Conservation (phyloP, 2,113 vertebrate genomes). For the Ochotona curzoniae region DNA sequence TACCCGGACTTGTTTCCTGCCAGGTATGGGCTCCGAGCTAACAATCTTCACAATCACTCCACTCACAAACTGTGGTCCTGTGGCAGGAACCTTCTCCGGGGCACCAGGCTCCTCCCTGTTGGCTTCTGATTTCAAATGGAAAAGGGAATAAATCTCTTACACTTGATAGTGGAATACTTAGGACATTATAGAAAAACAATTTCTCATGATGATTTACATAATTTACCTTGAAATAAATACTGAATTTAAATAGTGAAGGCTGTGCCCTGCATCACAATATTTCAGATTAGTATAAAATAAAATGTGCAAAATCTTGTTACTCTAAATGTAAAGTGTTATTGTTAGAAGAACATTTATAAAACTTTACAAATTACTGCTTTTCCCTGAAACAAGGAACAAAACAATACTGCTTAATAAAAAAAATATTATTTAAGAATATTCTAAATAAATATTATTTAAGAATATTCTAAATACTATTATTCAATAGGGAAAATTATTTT, state of each 20-base stretch:
- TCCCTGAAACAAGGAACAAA: background rate
- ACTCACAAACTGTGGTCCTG: slow-evolving; percentile 92
- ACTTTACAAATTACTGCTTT: background rate
- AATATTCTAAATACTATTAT: background rate
- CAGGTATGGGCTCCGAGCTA: slow-evolving; percentile 91
- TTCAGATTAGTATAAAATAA: slow-evolving; percentile 9
- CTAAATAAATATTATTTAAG: background rate
- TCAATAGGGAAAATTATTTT: slow-evolving; percentile 6
- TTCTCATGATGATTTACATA: background rate
- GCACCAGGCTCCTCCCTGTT: slow-evolving; percentile 56
- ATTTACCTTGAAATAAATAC: background rate
- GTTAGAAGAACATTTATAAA: background rate
- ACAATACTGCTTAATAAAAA: background rate
- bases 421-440: background rate
- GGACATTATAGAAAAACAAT: background rate
- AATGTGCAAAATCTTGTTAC: background rate
- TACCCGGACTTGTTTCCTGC: slow-evolving; percentile 94
- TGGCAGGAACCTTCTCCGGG: slow-evolving; percentile 83
- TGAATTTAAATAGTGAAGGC: background rate
- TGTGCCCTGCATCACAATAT: background rate
- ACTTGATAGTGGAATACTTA: background rate
- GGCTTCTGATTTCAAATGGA: slow-evolving; percentile 72
- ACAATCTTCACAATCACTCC: slow-evolving; percentile 97
- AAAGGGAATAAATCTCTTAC: background rate
- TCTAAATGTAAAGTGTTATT: background rate